Percentiles rank a stretch among this genome's conserved stretches.
Evolutionary conservation across 2,888 invertebrate genomes (phyloP).

Genomic region (Melinaea marsaeus): DNA sequence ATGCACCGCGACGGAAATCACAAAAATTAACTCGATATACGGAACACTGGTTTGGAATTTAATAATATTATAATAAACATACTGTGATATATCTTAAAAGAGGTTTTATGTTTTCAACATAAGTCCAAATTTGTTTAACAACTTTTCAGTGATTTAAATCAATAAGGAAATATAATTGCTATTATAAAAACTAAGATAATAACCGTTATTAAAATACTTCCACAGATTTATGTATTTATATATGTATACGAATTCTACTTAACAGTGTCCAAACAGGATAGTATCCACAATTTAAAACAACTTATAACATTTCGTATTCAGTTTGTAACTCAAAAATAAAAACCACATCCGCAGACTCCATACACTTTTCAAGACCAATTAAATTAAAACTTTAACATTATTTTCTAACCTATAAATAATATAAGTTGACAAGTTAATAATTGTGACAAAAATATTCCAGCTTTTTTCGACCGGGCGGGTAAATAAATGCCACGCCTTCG

Average conservation of each 20-base stretch:
- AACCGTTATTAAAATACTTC: no score
- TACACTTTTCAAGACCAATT: constrained; percentile 73
- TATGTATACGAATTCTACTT: neutral
- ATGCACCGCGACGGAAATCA: constrained; percentile 30
- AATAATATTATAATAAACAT: no score
- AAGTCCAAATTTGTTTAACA: no score
- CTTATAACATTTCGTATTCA: constrained; percentile 12
- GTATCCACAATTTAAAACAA: neutral
- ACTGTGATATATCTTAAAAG: no score
- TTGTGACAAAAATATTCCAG: constrained; percentile 59
- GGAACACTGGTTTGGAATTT: neutral
- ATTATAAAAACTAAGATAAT: no score
- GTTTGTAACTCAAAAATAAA: constrained; percentile 17
- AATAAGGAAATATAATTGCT: no score
- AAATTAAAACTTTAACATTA: constrained; percentile 63
- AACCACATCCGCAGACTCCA: constrained; percentile 53
- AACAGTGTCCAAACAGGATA: neutral
- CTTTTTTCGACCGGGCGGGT: constrained; percentile 51
- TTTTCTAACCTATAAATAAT: constrained; percentile 72
- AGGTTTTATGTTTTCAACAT: no score
- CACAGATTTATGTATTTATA: no score
- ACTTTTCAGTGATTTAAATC: no score
- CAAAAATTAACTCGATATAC: constrained; percentile 22
- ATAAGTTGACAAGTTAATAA: constrained; percentile 72
- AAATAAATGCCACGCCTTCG: constrained; percentile 55